Percentiles rank a stretch among this genome's conserved stretches.
Conservation (phyloP, 2,888 invertebrate genomes). For the Operophtera brumata region DNA sequence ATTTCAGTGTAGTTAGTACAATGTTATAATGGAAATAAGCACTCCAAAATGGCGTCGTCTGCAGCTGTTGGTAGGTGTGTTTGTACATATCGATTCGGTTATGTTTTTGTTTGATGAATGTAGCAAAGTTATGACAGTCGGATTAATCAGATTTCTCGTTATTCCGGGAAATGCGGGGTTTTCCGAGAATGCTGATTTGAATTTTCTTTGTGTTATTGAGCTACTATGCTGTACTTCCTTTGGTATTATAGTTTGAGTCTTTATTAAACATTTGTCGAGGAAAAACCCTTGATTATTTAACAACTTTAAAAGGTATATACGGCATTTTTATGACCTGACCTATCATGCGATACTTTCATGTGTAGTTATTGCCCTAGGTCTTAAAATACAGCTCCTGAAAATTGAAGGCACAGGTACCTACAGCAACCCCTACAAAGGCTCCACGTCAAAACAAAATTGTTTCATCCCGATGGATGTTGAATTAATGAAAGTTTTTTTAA, state of each 20-base stretch:
- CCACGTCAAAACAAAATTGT: no score
- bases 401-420: no score
- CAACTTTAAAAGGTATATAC: no score
- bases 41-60: conserved; percentile 80
- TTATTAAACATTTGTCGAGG: no score
- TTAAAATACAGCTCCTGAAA: no score
- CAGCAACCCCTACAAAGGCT: no score
- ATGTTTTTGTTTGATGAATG: conserved; percentile 54
- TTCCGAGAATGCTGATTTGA: conserved; percentile 22
- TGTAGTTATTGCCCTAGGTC: no score
- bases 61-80: conserved; percentile 65
- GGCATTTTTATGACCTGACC: no score
- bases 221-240: background rate
- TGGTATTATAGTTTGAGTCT: background rate
- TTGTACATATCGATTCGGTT: conserved; percentile 56
- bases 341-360: no score
- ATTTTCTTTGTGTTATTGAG: conserved; percentile 3
- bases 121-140: conserved; percentile 46
- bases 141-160: conserved; percentile 35
- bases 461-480: no score
- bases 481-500: no score
- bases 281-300: no score
- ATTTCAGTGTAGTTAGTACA: conserved; percentile 82
- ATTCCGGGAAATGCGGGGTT: conserved; percentile 25
- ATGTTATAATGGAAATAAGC: conserved; percentile 82